Conservation (phyloP, 2,797 vertebrate genomes). For the Hydrolagus colliei region DNA sequence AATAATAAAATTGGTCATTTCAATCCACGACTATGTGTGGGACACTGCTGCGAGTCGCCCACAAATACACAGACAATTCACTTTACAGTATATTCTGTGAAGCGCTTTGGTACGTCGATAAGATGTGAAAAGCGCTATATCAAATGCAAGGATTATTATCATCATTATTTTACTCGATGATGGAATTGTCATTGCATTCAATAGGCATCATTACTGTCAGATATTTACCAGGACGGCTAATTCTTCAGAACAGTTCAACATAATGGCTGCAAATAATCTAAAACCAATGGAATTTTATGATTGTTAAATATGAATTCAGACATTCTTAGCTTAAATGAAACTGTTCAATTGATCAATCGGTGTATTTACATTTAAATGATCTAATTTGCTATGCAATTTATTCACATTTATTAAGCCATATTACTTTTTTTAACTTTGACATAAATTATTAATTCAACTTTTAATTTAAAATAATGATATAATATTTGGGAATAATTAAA, state of each 20-base stretch:
- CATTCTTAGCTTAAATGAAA: slow-evolving; percentile 25
- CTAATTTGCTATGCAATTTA: slow-evolving; percentile 28
- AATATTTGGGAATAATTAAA: slow-evolving; percentile 27
- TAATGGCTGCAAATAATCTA: slow-evolving; percentile 21
- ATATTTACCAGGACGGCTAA: background rate
- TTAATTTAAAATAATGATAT: slow-evolving; percentile 27
- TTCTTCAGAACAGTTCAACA: slow-evolving; percentile 18
- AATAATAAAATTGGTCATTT: too few species aligned
- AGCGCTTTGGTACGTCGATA: too few species aligned
- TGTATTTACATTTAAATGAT: slow-evolving; percentile 31
- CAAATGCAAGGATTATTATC: too few species aligned
- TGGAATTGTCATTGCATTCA: too few species aligned
- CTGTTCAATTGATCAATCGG: slow-evolving; percentile 28
- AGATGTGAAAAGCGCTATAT: too few species aligned
- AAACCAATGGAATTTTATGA: slow-evolving; percentile 12
- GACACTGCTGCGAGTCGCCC: too few species aligned
- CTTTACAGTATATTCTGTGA: too few species aligned
- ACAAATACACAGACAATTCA: too few species aligned
- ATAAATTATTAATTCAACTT: slow-evolving; percentile 24
- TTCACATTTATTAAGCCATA: slow-evolving; percentile 25
- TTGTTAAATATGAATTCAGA: slow-evolving; percentile 17
- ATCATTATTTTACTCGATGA: too few species aligned
- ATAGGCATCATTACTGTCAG: background rate
- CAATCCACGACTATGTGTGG: too few species aligned
- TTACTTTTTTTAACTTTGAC: slow-evolving; percentile 17